Base-by-base conservation (phyloP, 53 echinoderm and acorn worm species). In the Paracentrotus lividus region DNA sequence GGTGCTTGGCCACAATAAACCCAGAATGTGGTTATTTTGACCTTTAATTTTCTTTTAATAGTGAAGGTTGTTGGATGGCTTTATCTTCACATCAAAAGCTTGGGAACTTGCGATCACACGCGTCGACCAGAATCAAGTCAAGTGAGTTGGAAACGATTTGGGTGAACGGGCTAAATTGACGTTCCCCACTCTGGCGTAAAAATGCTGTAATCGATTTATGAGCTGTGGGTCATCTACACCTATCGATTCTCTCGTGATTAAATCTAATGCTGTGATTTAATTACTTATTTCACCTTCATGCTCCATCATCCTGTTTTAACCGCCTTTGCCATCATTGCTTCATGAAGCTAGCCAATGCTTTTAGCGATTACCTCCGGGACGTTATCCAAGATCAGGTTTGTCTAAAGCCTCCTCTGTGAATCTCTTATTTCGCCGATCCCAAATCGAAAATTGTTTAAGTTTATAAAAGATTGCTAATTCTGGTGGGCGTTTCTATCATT, bases 131-230 rank as follows among this genome's bases (percentile, higher is more conserved):
- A 14, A 85, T 85, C 27, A 47, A 85, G 85, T 85, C 85, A 85
- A 49, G 49, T 51, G 49, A 31, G 49, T 27, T n/a, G 14, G 85
- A 85, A 27, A 51, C 49, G 85, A 85, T 85, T 49, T n/a, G 61
- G 72, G 72, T n/a, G n/a, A n/a, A n/a, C 85, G 26, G 29, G 85
- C 85, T 51, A 49, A 85, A 85, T 85, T 85, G 85, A 85, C 85
- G 85, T 51, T 85, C 49, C 51, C 26, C 5, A 27, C 72, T 47
- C 49, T n/a, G 26, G 49, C 85, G 85, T 85, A 36, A 85, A n/a
- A 85, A 85, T 85, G 49, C 85, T 27, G 21, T 85, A 85, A 85
- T 85, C 85, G 85, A 85, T 85, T 85, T 85, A 85, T 49, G 34
- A 51, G 85, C 49, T 85, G 12, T 51, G 9, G 85, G 47, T 85